These are phyloP conservation scores for Sciaenops ocellatus DNA, from an alignment of 2,797 vertebrate genomes.

Conservation along the genomic window DNA sequence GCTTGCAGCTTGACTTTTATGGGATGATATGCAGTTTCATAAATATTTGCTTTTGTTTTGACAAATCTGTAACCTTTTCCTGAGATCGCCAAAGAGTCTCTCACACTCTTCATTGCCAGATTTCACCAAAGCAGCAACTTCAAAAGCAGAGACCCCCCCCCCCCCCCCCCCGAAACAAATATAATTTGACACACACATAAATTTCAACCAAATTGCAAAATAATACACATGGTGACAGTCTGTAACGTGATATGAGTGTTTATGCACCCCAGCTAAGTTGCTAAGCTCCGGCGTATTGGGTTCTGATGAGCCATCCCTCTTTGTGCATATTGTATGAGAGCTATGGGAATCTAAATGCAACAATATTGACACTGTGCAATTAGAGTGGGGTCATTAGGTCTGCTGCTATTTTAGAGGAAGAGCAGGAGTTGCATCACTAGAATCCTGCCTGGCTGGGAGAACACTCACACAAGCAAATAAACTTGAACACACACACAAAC, in stretches of 20 bases:
- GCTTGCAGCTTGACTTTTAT: background rate
- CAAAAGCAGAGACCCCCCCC: background rate
- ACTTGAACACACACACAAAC: slow-evolving; percentile 32
- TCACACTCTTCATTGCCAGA: background rate
- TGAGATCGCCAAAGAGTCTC: background rate
- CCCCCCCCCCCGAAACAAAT: background rate
- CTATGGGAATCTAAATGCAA: slow-evolving; percentile 83
- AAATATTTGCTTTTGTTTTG: background rate
- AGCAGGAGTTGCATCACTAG: slow-evolving; percentile 68
- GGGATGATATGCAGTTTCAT: background rate
- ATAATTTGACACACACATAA: background rate
- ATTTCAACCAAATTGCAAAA: slow-evolving; percentile 32
- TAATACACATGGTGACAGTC: slow-evolving; percentile 8
- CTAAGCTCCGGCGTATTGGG: slow-evolving; percentile 43
- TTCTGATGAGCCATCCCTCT: slow-evolving; percentile 66
- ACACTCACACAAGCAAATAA: slow-evolving; percentile 33
- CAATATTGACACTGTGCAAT: slow-evolving; percentile 87
- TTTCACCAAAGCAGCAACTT: background rate
- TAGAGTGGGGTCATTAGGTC: slow-evolving; percentile 82
- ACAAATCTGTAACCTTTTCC: background rate
- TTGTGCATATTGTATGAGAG: slow-evolving; percentile 78
- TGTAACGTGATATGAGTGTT: slow-evolving; percentile 53
- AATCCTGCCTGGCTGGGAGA: slow-evolving; percentile 54
- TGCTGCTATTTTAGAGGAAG: slow-evolving; percentile 66
- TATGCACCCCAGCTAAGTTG: slow-evolving; percentile 24